These are phyloP conservation scores for Cichladusa arquata DNA, from an alignment of 2,113 vertebrate genomes.

Conservation along the genomic window DNA sequence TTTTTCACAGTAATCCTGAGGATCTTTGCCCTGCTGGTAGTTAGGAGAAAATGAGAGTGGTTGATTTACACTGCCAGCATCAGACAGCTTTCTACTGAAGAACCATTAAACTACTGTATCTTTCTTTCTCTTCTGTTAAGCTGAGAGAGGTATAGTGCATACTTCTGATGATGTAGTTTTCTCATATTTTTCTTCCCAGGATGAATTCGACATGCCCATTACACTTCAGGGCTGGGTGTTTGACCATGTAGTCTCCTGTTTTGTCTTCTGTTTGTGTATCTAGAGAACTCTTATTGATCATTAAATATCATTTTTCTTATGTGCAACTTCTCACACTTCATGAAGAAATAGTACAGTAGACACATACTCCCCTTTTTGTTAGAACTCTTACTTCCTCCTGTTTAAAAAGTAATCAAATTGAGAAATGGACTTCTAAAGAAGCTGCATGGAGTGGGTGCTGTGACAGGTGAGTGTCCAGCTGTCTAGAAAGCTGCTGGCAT, in stretches of 20 bases:
- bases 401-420: not conserved
- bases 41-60: not conserved
- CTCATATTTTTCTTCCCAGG: not conserved
- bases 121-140: not conserved
- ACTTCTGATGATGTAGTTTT: not conserved
- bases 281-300: not conserved
- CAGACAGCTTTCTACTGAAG: not conserved
- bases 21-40: not conserved
- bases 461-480: not conserved
- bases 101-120: not conserved
- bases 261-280: not conserved
- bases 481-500: not conserved
- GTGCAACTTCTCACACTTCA: not conserved
- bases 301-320: not conserved
- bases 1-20: not conserved
- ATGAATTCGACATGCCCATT: not conserved
- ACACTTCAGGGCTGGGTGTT: not conserved
- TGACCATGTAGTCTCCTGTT: not conserved
- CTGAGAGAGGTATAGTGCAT: not conserved
- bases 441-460: not conserved
- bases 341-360: not conserved
- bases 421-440: not conserved
- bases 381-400: not conserved
- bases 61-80: not conserved
- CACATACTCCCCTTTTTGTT: not conserved